Evolutionary conservation across 1,140 invertebrate species (phyloP).

Genomic region (Apis dorsata): DNA sequence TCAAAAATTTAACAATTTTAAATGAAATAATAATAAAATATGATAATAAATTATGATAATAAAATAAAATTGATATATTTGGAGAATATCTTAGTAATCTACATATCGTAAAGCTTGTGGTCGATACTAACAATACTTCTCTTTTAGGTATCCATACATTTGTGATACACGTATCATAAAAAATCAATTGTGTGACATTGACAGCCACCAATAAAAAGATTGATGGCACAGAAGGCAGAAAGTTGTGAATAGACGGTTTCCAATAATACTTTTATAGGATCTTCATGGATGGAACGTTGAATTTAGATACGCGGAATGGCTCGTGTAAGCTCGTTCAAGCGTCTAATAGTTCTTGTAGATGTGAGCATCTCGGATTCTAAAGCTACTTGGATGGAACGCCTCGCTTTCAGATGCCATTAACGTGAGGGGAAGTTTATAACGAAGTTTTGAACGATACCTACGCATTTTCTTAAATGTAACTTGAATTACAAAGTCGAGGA

Average conservation of each 20-base stretch:
- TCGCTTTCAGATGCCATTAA: neutral
- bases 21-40: too few species aligned
- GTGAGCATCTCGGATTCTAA: slow-evolving; percentile 9
- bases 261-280: neutral
- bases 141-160: neutral
- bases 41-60: too few species aligned
- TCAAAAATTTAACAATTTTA: too few species aligned
- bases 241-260: neutral
- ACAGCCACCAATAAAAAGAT: neutral
- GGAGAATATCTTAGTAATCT: too few species aligned
- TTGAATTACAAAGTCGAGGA: too few species aligned
- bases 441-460: neutral
- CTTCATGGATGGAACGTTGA: neutral
- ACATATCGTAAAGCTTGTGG: too few species aligned
- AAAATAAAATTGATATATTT: too few species aligned
- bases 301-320: neutral
- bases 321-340: neutral
- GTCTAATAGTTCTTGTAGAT: neutral
- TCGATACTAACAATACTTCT: neutral
- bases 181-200: neutral
- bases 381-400: neutral
- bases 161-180: too few species aligned
- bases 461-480: neutral
- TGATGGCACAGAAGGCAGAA: neutral
- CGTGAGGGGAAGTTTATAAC: neutral